A percentile compares a stretch with the other conserved stretches of the same genome.
phyloP scores from a whole-genome alignment of 2,113 vertebrate species.

The Pomatostomus ruficeps region DNA sequence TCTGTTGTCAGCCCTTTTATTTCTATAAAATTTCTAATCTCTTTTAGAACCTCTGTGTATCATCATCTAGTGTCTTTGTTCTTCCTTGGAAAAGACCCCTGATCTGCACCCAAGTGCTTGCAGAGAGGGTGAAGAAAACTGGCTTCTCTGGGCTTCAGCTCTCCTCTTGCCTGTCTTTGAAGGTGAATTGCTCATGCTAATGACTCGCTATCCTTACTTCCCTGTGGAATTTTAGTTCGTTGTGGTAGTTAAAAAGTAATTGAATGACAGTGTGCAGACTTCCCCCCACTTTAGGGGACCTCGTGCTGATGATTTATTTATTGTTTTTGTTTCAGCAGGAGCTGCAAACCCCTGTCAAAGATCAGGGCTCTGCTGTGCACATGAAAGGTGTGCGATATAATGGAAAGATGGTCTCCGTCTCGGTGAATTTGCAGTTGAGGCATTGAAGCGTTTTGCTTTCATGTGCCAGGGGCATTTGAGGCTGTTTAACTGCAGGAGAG shows the following conservation, averaged over 20 bases:
- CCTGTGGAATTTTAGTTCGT: background rate
- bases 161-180: background rate
- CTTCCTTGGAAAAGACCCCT: background rate
- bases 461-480: background rate
- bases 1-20: background rate
- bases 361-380: background rate
- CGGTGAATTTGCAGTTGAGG: background rate
- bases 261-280: background rate
- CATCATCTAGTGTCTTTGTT: background rate
- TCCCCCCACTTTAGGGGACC: background rate
- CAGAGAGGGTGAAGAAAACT: background rate
- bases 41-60: background rate
- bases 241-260: conserved; percentile 21
- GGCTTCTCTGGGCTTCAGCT: background rate
- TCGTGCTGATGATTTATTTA: background rate
- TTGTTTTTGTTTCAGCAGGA: background rate
- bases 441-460: background rate
- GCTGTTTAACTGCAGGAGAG: background rate
- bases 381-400: background rate
- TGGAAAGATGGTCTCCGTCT: conserved; percentile 4
- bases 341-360: background rate
- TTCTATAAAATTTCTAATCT: background rate
- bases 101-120: background rate
- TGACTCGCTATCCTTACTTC: background rate
- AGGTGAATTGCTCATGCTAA: background rate